Evolutionary conservation across 2,797 vertebrate species (phyloP), one percentile per base, ranked within the genome.

Genomic region (Coendou prehensilis): DNA sequence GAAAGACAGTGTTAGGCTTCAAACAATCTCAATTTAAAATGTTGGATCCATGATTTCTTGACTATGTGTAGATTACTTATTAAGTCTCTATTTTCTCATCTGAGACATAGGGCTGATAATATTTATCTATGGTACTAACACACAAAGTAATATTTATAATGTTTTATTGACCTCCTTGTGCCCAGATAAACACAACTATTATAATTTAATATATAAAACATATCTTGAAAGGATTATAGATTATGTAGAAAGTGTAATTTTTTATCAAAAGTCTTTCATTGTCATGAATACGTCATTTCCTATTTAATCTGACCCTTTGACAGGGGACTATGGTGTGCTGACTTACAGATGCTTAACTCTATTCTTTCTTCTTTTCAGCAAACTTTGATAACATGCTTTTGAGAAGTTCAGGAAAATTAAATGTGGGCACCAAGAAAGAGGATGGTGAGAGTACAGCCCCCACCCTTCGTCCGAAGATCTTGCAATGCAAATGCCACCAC

Each of bases 401-500:
- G 98, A 98, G 99, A 98, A 99, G 99, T 91, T 99, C 99, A 81
- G 99, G 99, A 98, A 99, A 99, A 97, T 97, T 99, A 78, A 98
- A 97, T 22, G 98, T 98, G 87, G 99, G 99, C 92, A 98, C 97
- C 90, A 98, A 97, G 97, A 98, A 97, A 87, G 99, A 99, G 96
- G 98, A 98, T 2, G 97, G 98, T 9, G 99, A 99, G 96, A 99
- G 98, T 90, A 98, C 98, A 0, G 98, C 98, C 84, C 98, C 99
- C 7, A 98, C 98, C 22, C 98, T 98, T 76, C 98, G 98, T 1
- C 98, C 99, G 96, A 99, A 99, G 98, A 97, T 99, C 91, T 98
- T 99, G 45, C 99, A 98, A 97, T 99, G 99, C 94, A 99, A 99
- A 97, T 99, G 99, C 98, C 99, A 99, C 97, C 99, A 99, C 94